A percentile compares a stretch with the other conserved stretches of the same genome.
These are phyloP conservation scores for Daboia siamensis DNA, from an alignment of 2,113 vertebrate species.

Conservation along the genomic window DNA sequence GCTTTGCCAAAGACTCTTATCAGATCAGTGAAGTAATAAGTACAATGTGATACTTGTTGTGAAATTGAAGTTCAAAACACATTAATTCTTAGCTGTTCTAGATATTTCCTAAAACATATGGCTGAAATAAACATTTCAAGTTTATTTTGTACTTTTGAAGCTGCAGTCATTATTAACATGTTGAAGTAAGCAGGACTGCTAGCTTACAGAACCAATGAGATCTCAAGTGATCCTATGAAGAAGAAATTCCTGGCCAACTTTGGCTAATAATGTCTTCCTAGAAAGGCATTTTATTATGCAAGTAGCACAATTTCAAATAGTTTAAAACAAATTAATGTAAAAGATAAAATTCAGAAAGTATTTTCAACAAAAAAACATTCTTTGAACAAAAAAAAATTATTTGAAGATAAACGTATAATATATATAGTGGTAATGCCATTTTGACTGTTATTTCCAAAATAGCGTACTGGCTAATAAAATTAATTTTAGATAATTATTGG, in stretches of 20 bases:
- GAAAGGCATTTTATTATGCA: background rate
- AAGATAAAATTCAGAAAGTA: background rate
- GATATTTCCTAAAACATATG: background rate
- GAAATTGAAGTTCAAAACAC: background rate
- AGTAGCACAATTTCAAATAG: background rate
- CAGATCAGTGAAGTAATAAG: background rate
- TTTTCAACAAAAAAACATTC: background rate
- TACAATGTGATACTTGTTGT: background rate
- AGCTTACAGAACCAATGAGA: background rate
- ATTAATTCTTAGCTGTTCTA: slow-evolving; percentile 13
- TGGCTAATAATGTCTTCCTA: background rate
- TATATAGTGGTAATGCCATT: background rate
- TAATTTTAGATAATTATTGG: background rate
- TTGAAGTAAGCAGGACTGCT: background rate
- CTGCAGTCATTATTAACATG: background rate
- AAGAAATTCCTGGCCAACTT: background rate
- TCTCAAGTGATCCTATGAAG: background rate
- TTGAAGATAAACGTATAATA: background rate
- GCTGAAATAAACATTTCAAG: background rate
- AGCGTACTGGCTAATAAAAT: background rate
- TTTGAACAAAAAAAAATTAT: background rate
- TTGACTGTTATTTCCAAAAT: background rate
- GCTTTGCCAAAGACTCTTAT: background rate
- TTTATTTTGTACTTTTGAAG: background rate
- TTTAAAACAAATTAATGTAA: background rate